Conservation (phyloP, 2,797 vertebrate genomes). For the Clarias laeviceps region DNA sequence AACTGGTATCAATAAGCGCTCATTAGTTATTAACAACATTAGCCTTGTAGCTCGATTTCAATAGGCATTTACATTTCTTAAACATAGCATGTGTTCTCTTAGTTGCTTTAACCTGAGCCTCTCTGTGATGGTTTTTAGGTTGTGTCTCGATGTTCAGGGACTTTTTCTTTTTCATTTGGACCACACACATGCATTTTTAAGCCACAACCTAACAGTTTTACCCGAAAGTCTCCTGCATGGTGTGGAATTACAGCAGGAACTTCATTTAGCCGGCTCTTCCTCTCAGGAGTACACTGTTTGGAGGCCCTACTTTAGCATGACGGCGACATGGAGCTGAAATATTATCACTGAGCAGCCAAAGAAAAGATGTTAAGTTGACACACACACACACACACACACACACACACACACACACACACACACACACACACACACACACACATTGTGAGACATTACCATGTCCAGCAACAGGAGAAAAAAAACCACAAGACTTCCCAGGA, state of each 20-base stretch:
- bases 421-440: constrained; percentile 26
- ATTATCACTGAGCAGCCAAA: constrained; percentile 39
- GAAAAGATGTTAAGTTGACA: constrained; percentile 44
- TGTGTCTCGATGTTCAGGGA: constrained; percentile 3
- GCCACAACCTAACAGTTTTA: constrained; percentile 22
- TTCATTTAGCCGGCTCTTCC: constrained; percentile 36
- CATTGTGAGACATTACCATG: constrained; percentile 19
- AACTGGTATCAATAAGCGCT: background rate
- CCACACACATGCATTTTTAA: constrained; percentile 34
- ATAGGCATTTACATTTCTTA: background rate
- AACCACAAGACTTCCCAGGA: constrained; percentile 20
- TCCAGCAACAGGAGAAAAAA: constrained; percentile 22
- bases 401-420: constrained; percentile 1
- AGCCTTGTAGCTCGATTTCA: background rate
- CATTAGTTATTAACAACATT: background rate
- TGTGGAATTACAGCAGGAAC: constrained; percentile 49
- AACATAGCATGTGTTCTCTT: background rate
- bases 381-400: constrained; percentile 7
- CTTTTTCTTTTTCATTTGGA: constrained; percentile 2
- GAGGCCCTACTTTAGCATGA: constrained; percentile 41
- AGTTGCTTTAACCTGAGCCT: background rate
- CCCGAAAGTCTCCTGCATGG: constrained; percentile 32
- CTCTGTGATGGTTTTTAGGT: background rate
- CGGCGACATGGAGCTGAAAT: constrained; percentile 48
- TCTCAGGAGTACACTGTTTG: constrained; percentile 39